These are phyloP conservation scores for Eudemis profundana DNA, from an alignment of 2,888 invertebrate species.

Conservation along the genomic window DNA sequence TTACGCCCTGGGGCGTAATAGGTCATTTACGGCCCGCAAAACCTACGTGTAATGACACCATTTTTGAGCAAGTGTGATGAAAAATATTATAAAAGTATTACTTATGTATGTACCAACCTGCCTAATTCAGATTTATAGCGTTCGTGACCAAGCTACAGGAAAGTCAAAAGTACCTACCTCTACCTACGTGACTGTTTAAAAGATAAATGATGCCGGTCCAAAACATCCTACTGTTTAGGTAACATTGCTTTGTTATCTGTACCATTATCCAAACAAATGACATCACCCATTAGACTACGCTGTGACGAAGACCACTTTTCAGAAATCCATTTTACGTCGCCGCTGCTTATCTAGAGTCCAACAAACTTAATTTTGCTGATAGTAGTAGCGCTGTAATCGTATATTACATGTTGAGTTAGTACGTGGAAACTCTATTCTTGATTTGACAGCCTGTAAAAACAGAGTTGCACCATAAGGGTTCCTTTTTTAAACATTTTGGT, in stretches of 20 bases:
- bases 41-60: too few relatives aligned
- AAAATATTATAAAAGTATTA: too few relatives aligned
- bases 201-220: slow-evolving; percentile 34
- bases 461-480: too few relatives aligned
- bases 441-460: too few relatives aligned
- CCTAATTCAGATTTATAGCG: neutral
- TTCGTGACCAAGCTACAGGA: too few relatives aligned
- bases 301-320: slow-evolving; percentile 26
- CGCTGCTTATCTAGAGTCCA: slow-evolving; percentile 22
- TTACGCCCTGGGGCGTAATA: too few relatives aligned
- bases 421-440: neutral
- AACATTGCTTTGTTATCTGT: slow-evolving; percentile 41
- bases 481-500: too few relatives aligned
- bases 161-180: too few relatives aligned
- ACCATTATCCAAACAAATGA: slow-evolving; percentile 41
- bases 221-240: slow-evolving; percentile 38
- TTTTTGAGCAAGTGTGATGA: too few relatives aligned
- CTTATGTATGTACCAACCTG: neutral
- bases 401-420: neutral
- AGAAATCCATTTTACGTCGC: slow-evolving; percentile 27
- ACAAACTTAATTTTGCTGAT: neutral
- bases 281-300: slow-evolving; percentile 34
- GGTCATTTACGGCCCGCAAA: too few relatives aligned
- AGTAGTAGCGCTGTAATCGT: slow-evolving; percentile 2
- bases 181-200: slow-evolving; percentile 20